Conservation (phyloP, 2,113 vertebrate genomes). For the Rutilus rutilus region DNA sequence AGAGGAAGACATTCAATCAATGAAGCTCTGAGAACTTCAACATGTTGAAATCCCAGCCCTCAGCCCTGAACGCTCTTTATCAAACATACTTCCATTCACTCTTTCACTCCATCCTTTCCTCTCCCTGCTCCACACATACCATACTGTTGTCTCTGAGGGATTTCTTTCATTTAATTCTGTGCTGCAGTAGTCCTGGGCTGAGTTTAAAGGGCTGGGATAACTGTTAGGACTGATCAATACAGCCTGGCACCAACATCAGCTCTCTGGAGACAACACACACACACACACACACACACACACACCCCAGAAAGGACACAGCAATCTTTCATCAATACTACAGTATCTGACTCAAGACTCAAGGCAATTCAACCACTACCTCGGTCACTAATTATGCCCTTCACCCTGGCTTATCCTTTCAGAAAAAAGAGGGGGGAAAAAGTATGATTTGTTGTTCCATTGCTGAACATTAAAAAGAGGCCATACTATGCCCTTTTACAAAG, state of each 20-base stretch:
- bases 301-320: not conserved
- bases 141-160: not conserved
- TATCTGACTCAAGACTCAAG: constrained; percentile 1
- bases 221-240: constrained; percentile 41
- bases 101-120: constrained; percentile 9
- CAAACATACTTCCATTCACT: constrained; percentile 23
- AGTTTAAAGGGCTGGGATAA: constrained; percentile 32
- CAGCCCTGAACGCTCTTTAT: not conserved
- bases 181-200: constrained; percentile 18
- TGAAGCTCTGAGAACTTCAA: constrained; percentile 41
- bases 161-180: constrained; percentile 36
- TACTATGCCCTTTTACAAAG: too few species aligned
- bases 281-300: not conserved
- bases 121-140: not conserved
- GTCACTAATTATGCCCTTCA: not conserved
- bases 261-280: constrained; percentile 37
- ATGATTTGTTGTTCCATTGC: not conserved
- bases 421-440: not conserved
- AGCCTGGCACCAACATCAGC: constrained; percentile 40
- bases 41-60: constrained; percentile 19
- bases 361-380: not conserved
- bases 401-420: not conserved
- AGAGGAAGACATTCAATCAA: constrained; percentile 27
- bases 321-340: constrained; percentile 33
- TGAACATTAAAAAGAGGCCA: too few species aligned